A percentile compares a stretch with the other conserved stretches of the same genome.
Conservation (phyloP, 2,888 invertebrate species). For the Cremastinae sp. region DNA sequence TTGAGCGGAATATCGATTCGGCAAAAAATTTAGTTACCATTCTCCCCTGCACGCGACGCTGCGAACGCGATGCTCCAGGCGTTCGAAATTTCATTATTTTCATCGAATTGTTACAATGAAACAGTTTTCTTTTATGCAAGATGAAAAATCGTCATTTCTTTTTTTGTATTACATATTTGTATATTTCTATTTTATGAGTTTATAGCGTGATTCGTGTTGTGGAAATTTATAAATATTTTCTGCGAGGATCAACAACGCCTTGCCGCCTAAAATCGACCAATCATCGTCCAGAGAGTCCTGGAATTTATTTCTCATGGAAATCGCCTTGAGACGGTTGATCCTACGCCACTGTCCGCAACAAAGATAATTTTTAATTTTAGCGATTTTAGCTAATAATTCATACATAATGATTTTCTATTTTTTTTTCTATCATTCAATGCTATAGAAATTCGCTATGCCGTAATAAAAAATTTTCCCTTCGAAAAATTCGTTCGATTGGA, state of each 20-base stretch:
- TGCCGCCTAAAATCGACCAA: not conserved
- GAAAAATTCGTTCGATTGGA: too few species aligned
- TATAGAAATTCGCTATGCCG: too few species aligned
- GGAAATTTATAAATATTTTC: not conserved
- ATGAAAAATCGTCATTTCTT: not conserved
- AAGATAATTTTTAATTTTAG: too few species aligned
- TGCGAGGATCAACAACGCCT: not conserved
- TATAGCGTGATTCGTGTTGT: too few species aligned
- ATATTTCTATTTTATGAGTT: too few species aligned
- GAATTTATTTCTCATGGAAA: slow-evolving; percentile 6
- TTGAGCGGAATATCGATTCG: slow-evolving; percentile 79
- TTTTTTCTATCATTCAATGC: too few species aligned
- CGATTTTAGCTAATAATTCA: too few species aligned
- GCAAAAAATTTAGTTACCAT: slow-evolving; percentile 70
- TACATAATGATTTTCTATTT: too few species aligned
- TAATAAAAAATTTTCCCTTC: too few species aligned
- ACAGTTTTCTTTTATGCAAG: too few species aligned
- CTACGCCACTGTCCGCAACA: too few species aligned
- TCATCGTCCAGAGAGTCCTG: not conserved
- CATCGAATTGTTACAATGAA: not conserved
- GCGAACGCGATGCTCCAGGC: slow-evolving; percentile 12
- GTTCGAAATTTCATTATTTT: slow-evolving; percentile 2
- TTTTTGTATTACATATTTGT: too few species aligned
- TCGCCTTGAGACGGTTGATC: not conserved
- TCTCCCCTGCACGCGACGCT: slow-evolving; percentile 66